Conservation (phyloP, 1,140 invertebrate species). For the Spodoptera frugiperda region DNA sequence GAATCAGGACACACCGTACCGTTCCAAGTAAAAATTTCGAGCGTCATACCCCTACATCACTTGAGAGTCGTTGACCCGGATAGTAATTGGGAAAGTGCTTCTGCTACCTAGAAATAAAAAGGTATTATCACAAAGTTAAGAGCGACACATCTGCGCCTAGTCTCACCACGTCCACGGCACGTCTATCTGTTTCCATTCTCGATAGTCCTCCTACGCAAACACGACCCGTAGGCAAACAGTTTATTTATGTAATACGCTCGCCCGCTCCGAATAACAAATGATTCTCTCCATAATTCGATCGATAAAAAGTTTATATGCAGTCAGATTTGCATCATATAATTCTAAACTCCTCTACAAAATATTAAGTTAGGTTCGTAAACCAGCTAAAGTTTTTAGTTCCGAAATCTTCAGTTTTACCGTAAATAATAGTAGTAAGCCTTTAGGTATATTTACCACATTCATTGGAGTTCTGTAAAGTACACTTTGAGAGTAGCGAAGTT, state of each 20-base stretch:
- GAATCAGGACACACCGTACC: too few relatives aligned
- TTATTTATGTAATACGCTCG: conserved; percentile 21
- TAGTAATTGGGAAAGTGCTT: background rate
- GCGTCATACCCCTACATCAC: too few relatives aligned
- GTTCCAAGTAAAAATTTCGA: too few relatives aligned
- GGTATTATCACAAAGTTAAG: background rate
- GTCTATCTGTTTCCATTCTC: conserved; percentile 4
- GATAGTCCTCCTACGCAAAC: conserved; percentile 32
- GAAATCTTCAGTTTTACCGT: background rate
- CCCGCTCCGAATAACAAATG: conserved; percentile 12
- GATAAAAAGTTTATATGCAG: background rate
- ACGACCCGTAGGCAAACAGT: conserved; percentile 15
- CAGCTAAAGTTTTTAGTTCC: too few relatives aligned
- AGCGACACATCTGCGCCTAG: background rate
- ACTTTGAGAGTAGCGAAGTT: conserved; percentile 17
- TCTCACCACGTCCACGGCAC: conserved; percentile 6
- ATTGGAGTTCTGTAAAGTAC: conserved; percentile 30
- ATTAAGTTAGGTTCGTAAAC: too few relatives aligned
- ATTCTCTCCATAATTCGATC: conserved; percentile 5
- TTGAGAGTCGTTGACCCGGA: too few relatives aligned
- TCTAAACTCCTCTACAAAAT: too few relatives aligned
- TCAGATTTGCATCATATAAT: conserved; percentile 7
- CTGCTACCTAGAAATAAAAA: background rate
- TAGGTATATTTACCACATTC: background rate
- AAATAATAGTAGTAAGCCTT: background rate